Conservation (phyloP, 2,888 invertebrate genomes). For the Pherbina coryleti region DNA sequence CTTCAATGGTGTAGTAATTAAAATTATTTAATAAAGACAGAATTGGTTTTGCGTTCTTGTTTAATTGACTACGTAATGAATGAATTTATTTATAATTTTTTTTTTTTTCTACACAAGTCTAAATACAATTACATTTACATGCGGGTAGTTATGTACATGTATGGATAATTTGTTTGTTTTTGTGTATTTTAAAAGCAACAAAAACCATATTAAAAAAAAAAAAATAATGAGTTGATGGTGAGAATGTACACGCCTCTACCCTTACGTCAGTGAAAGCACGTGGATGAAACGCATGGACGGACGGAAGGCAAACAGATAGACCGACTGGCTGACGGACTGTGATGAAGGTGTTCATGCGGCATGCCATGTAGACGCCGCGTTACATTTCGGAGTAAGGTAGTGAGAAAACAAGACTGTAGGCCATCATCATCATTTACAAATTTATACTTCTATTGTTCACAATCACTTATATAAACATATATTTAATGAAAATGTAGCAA, state of each 20-base stretch:
- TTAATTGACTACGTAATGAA: background rate
- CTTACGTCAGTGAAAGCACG: constrained; percentile 67
- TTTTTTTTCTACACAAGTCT: background rate
- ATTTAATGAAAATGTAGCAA: background rate
- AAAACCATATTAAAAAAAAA: constrained; percentile 38
- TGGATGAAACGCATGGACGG: constrained; percentile 48
- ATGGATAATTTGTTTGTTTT: background rate
- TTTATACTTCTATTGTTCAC: too few species aligned
- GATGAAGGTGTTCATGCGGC: background rate
- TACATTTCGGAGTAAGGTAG: background rate
- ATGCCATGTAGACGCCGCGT: background rate
- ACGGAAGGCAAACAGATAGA: background rate
- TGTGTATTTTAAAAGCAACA: constrained; percentile 37
- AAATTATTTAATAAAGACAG: background rate
- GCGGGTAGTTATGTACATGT: constrained; percentile 35
- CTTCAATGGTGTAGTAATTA: background rate
- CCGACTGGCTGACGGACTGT: background rate
- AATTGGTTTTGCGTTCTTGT: background rate
- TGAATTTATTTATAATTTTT: background rate
- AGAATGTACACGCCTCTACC: constrained; percentile 65
- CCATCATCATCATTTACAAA: too few species aligned
- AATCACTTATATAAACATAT: too few species aligned
- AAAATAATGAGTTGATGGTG: constrained; percentile 36
- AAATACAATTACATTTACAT: constrained; percentile 23
- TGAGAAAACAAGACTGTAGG: background rate